A percentile compares a stretch with the other conserved stretches of the same genome.
Evolutionary conservation across 2,113 vertebrate species (phyloP).

Genomic region (Centropus bengalensis): DNA sequence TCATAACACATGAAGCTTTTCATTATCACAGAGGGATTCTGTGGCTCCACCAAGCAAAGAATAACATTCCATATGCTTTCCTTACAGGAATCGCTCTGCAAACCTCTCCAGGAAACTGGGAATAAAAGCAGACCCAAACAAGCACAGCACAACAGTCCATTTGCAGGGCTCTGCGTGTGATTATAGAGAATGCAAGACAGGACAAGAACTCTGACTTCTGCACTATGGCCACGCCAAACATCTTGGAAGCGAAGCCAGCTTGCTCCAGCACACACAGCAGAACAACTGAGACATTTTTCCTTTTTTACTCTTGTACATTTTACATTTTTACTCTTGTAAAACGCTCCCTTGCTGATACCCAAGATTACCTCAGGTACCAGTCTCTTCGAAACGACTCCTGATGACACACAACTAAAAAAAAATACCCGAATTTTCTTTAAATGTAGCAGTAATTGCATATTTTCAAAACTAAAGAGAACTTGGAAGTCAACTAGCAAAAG

Average conservation of each 20-base stretch:
- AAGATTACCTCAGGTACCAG: not conserved
- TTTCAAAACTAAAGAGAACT: not conserved
- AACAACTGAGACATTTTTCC: not conserved
- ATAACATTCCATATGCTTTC: not conserved
- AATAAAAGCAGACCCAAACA: constrained; percentile 24
- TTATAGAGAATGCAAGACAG: not conserved
- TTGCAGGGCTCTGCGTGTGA: not conserved
- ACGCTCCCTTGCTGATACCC: not conserved
- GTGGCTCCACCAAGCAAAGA: not conserved
- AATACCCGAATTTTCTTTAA: not conserved
- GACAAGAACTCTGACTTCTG: constrained; percentile 46
- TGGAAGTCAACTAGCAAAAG: not conserved
- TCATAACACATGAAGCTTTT: not conserved
- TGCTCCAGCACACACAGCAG: not conserved
- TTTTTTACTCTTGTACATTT: too few species aligned
- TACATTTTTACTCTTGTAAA: not conserved
- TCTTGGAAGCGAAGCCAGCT: not conserved
- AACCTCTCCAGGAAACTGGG: constrained; percentile 17
- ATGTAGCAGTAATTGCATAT: not conserved
- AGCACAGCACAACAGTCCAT: not conserved
- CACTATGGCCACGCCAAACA: not conserved
- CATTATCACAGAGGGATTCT: not conserved
- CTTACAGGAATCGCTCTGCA: not conserved
- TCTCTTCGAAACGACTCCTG: not conserved
- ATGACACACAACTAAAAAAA: not conserved